Evolutionary conservation across 2,797 vertebrate species (phyloP), one percentile per base, ranked within the genome.

Genomic region (Gallirallus australis): DNA sequence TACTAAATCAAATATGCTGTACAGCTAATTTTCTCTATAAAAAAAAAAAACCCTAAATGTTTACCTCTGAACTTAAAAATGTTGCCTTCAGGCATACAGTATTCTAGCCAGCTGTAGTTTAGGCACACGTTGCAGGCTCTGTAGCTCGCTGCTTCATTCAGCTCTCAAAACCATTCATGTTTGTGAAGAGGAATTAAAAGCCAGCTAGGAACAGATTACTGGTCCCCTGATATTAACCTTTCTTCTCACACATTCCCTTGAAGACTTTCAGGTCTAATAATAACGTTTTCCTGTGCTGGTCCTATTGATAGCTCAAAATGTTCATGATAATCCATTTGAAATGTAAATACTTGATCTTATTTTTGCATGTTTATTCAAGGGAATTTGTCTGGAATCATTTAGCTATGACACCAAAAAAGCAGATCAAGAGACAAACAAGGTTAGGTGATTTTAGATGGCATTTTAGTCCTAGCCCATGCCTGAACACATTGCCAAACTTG

Each of bases 61-160:
- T 95, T 97, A 95, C 84, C 95, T 97, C 96, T 97, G 89, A 96
- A 97, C 95, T 97, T 94, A 84, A 91, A 97, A 95, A 97, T 56
- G 88, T 89, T 97, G 94, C 96, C 96, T 94, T 85, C 92, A 71
- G 94, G 94, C 95, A 64, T 96, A 79, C 61, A 20, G 39, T 71
- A 63, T 91, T 94, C 89, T 81, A 94, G 87, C 86, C 92, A 97
- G 87, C 92, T 93, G 94, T 95, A 94, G 86, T 90, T 94, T 79
- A 84, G 95, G 91, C 4, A 23, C 60, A 40, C 47, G 57, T 52
- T 76, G 76, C 63, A 69, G 54, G 73, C 94, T 96, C 91, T 82
- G 45, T 90, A 75, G 65, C 76, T 90, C 65, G 64, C 83, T 85
- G 80, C 90, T 96, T 92, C 87, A 75, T 94, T 97, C 84, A 91